Evolutionary conservation across 2,888 invertebrate species (phyloP).

Genomic region (Aleiodes leptofemur): DNA sequence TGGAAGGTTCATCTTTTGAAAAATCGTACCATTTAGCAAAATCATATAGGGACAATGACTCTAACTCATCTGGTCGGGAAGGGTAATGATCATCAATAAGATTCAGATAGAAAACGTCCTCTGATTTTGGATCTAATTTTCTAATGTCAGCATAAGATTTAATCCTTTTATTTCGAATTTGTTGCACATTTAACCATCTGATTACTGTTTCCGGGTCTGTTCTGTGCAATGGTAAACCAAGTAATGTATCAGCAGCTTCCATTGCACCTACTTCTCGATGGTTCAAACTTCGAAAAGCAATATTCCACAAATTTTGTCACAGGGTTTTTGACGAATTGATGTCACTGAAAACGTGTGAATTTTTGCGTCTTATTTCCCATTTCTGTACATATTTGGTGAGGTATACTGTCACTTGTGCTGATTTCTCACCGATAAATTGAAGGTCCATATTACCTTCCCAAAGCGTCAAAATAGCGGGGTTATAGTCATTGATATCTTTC

Average conservation of each 20-base stretch:
- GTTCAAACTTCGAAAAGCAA: conserved; percentile 60
- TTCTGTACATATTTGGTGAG: conserved; percentile 61
- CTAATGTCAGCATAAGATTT: conserved; percentile 46
- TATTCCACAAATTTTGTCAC: conserved; percentile 60
- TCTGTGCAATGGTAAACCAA: conserved; percentile 64
- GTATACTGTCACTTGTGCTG: conserved; percentile 59
- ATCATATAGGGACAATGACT: conserved; percentile 56
- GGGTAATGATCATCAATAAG: conserved; percentile 63
- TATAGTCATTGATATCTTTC: conserved; percentile 40
- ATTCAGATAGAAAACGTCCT: conserved; percentile 60
- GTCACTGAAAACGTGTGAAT: conserved; percentile 44
- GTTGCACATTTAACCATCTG: conserved; percentile 63
- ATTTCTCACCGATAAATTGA: conserved; percentile 57
- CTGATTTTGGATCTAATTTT: conserved; percentile 54
- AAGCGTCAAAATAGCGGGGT: conserved; percentile 38
- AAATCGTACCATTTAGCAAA: conserved; percentile 58
- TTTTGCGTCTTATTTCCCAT: conserved; percentile 25
- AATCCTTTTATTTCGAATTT: conserved; percentile 48
- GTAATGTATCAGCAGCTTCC: conserved; percentile 65
- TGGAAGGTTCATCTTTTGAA: conserved; percentile 36
- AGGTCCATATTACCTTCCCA: conserved; percentile 42
- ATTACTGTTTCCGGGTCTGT: conserved; percentile 66
- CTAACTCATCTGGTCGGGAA: conserved; percentile 59
- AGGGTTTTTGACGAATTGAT: conserved; percentile 63
- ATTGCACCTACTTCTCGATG: conserved; percentile 67